Conservation (phyloP, 2,797 vertebrate species). For the Myotis findleyi region DNA sequence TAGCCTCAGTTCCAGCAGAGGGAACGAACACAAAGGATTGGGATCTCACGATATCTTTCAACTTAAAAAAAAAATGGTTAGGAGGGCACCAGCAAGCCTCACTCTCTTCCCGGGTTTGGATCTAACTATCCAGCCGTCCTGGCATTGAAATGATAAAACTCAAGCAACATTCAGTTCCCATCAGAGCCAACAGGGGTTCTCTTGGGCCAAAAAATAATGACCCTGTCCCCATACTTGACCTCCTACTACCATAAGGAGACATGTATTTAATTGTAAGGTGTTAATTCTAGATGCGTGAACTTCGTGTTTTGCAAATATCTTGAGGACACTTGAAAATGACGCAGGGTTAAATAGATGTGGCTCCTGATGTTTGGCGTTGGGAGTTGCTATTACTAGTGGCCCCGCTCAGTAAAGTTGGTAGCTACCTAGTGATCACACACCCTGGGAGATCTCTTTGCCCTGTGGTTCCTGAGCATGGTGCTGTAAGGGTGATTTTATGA, state of each 20-base stretch:
- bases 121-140: background rate
- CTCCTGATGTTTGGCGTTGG: background rate
- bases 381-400: background rate
- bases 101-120: background rate
- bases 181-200: background rate
- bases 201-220: background rate
- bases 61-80: background rate
- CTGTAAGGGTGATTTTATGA: background rate
- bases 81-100: background rate
- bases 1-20: background rate
- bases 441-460: background rate
- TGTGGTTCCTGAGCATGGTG: background rate
- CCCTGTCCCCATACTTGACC: background rate
- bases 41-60: background rate
- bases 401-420: background rate
- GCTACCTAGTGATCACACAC: background rate
- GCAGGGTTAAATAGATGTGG: background rate
- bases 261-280: background rate
- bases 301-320: background rate
- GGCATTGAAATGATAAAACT: background rate
- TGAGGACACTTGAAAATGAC: conserved; percentile 16
- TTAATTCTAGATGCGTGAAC: background rate
- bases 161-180: background rate
- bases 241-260: background rate
- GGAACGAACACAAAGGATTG: background rate